These are phyloP conservation scores for Grammomys dolichurus DNA, from an alignment of 2,113 vertebrate genomes.

Conservation along the genomic window DNA sequence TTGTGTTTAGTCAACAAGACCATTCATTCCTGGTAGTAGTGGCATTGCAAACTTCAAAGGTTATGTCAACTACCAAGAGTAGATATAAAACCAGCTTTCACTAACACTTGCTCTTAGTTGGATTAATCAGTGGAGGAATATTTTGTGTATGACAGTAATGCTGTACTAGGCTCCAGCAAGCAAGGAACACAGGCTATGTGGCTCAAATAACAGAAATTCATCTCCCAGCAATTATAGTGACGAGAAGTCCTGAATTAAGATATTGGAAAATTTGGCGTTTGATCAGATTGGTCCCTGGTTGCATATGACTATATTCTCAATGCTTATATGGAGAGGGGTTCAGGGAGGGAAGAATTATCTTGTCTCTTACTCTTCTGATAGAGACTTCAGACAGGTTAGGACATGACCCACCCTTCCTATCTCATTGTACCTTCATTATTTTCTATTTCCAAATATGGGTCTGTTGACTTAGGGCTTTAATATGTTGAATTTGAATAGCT, in stretches of 20 bases:
- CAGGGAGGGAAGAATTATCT: accelerated
- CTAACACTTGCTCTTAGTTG: background rate
- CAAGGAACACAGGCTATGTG: background rate
- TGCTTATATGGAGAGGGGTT: background rate
- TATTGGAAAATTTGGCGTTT: background rate
- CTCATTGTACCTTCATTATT: background rate
- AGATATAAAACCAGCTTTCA: background rate
- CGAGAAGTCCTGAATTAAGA: background rate
- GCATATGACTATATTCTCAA: background rate
- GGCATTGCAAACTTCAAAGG: background rate
- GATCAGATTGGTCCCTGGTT: background rate
- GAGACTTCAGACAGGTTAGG: background rate
- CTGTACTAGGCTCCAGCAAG: background rate
- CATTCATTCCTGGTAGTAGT: background rate
- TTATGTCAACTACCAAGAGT: background rate
- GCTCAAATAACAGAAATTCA: background rate
- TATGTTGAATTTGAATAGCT: background rate
- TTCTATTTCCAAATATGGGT: background rate
- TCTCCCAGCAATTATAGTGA: background rate
- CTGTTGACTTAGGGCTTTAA: background rate
- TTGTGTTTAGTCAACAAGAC: background rate
- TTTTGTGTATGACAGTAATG: background rate
- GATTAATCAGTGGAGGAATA: background rate
- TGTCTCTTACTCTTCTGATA: background rate
- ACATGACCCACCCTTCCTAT: background rate